Percentiles rank a stretch among this genome's conserved stretches.
Evolutionary conservation across 2,797 vertebrate genomes (phyloP).

Genomic region (Echeneis naucrates): DNA sequence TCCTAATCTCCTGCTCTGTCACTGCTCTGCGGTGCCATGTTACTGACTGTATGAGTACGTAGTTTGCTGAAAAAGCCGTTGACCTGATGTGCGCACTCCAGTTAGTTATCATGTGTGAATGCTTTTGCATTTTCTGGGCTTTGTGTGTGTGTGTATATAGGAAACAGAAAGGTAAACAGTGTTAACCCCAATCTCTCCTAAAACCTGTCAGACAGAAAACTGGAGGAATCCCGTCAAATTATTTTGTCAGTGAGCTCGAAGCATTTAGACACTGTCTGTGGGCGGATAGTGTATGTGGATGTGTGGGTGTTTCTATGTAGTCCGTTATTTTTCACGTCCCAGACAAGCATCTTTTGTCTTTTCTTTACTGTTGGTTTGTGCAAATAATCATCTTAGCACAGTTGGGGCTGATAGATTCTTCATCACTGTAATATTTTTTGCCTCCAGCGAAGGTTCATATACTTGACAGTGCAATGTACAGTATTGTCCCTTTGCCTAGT

Average conservation of each 20-base stretch:
- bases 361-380: constrained; percentile 4
- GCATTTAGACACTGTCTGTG: constrained; percentile 3
- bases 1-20: neutral
- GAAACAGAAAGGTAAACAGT: constrained; percentile 69
- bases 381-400: neutral
- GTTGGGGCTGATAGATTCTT: neutral
- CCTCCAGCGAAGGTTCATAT: neutral
- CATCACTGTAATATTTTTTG: neutral
- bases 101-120: neutral
- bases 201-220: constrained; percentile 63
- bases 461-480: neutral
- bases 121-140: constrained; percentile 11
- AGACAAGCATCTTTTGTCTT: neutral
- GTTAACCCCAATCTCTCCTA: constrained; percentile 59
- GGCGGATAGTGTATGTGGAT: constrained; percentile 13
- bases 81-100: neutral
- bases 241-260: constrained; percentile 23
- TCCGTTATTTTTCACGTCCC: neutral
- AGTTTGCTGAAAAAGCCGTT: too few species aligned
- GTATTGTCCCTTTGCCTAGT: too few species aligned
- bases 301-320: constrained; percentile 9
- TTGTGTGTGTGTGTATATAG: too few species aligned
- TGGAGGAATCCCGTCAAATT: constrained; percentile 49
- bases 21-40: neutral
- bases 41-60: neutral